Base-by-base conservation (phyloP, 2,888 invertebrate species). In the Lathronympha strigana region DNA sequence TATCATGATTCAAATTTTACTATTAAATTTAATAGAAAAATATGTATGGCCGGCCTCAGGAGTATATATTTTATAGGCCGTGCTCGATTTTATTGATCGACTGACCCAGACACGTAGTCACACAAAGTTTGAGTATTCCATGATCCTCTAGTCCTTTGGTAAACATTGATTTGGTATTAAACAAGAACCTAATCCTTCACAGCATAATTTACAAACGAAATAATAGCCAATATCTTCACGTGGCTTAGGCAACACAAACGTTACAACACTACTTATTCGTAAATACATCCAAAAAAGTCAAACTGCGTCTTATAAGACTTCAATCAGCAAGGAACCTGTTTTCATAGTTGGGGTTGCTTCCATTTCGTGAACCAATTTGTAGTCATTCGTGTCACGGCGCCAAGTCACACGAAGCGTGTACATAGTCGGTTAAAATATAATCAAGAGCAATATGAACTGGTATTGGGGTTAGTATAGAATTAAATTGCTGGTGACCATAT, bases 61-160 rank as follows among this genome's bases (percentile, higher is more conserved):
- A 53, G 19, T 21, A 4, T 1, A 9, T 11, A 25, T 11, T 17
- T 28, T 4, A 55, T 38, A 15, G 19, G 2, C 38, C n/a, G 31
- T 15, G 51, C 28, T 43, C 19, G 31, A 49, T 38, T 55, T 21
- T 31, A 31, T 28, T 33, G 11, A 23, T 45, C 33, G 21, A 31
- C 55, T 47, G 45, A 47, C 33, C 33, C 58, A 36, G 58, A 31
- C 25, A 36, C 36, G 28, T 28, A 43, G 33, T 50, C 33, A 45
- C 19, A 38, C 15, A 19, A 36, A 45, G 45, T 19, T 53, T 36
- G 64, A 60, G 51, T 45, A 60, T 45, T 60, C 45, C 60, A 53
- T 53, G 38, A 38, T 60, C 45, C 58, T 60, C 25, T 25, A 23
- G 60, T 28, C 64, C 64, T 64, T 64, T 64, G 60, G 60, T 64